Evolutionary conservation across 2,888 invertebrate species (phyloP).

Genomic region (Rhogogaster chlorosoma): DNA sequence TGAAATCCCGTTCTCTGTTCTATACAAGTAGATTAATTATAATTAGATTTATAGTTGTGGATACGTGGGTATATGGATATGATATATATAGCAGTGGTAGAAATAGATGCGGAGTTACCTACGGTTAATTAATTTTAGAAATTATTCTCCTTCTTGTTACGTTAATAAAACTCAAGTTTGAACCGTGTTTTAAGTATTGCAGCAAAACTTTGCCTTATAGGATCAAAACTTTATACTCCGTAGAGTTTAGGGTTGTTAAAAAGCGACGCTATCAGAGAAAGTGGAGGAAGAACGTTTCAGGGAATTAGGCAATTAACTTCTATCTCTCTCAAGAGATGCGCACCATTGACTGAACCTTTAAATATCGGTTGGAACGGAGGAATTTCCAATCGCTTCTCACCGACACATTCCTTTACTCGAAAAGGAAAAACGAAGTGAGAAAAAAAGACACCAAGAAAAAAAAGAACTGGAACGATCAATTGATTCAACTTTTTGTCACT

Average conservation of each 20-base stretch:
- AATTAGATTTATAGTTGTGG: not conserved
- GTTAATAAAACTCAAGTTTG: slow-evolving; percentile 4
- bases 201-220: not conserved
- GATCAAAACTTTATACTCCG: slow-evolving; percentile 10
- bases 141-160: slow-evolving; percentile 2
- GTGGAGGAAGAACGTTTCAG: slow-evolving; percentile 35
- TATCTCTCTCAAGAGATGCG: slow-evolving; percentile 37
- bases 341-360: slow-evolving; percentile 21
- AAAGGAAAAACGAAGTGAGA: not conserved
- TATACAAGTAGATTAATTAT: not conserved
- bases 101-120: not conserved
- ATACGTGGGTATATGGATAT: not conserved
- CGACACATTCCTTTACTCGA: not conserved
- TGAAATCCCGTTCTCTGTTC: not conserved
- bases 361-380: not conserved
- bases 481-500: slow-evolving; percentile 4
- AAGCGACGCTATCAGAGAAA: slow-evolving; percentile 41
- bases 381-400: slow-evolving; percentile 6
- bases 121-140: slow-evolving; percentile 2
- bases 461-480: not conserved
- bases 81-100: not conserved
- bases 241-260: slow-evolving; percentile 41
- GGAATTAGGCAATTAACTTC: slow-evolving; percentile 38
- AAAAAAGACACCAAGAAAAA: not conserved
- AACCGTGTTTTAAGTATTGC: slow-evolving; percentile 1